Evolutionary conservation across 2,797 vertebrate species (phyloP).

Genomic region (Pteropus rufus): DNA sequence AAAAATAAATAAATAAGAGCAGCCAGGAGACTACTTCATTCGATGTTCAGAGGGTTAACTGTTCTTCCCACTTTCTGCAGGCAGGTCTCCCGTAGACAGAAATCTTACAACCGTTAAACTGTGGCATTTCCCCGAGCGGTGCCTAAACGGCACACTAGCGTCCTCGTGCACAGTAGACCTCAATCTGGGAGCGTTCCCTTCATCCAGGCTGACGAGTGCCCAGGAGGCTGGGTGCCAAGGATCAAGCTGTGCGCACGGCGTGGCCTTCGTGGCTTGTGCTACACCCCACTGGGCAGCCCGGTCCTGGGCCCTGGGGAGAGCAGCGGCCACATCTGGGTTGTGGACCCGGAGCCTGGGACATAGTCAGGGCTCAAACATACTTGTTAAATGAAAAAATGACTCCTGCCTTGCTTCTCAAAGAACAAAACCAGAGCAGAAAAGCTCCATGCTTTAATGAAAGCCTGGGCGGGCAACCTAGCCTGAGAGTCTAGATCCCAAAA

Average conservation of each 20-base stretch:
- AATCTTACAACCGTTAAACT: not conserved
- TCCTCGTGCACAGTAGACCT: slow-evolving; percentile 88
- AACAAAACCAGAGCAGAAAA: not conserved
- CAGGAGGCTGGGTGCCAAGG: too few relatives aligned
- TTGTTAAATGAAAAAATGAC: not conserved
- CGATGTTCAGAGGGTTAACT: not conserved
- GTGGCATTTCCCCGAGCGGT: slow-evolving; percentile 65
- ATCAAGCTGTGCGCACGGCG: accelerated
- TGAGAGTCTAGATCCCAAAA: not conserved
- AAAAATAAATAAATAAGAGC: not conserved
- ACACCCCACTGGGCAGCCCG: accelerated
- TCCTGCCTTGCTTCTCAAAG: not conserved
- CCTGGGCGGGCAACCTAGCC: accelerated
- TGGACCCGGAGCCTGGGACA: too few relatives aligned
- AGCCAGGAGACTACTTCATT: not conserved
- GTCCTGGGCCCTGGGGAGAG: too few relatives aligned
- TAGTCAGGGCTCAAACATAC: not conserved
- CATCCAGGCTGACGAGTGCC: slow-evolving; percentile 66
- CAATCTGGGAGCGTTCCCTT: slow-evolving; percentile 89
- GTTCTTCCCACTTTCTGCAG: slow-evolving; percentile 10
- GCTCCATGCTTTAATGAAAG: not conserved
- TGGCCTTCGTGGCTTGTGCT: accelerated
- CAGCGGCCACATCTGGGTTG: not conserved
- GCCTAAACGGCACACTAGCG: slow-evolving; percentile 86
- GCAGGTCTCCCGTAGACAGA: not conserved